phyloP scores from a whole-genome alignment of 2,113 vertebrate genomes.

The Bufo bufo region DNA sequence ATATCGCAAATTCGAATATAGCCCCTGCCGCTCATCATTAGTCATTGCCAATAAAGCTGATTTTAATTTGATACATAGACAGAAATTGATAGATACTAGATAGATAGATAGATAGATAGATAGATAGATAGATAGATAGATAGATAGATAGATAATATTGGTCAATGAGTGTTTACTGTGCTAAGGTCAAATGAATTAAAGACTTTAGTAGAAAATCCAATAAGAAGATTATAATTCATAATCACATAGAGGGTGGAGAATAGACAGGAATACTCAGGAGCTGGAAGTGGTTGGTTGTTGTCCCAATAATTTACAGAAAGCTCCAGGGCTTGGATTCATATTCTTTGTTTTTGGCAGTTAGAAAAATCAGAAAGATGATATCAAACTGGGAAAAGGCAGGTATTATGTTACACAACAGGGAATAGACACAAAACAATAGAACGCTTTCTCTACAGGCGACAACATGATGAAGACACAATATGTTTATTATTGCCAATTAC shows the following conservation, averaged over 20 bases:
- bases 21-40: no score
- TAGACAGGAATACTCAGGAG: background rate
- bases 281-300: background rate
- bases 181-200: slow-evolving; percentile 11
- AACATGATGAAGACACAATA: background rate
- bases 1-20: no score
- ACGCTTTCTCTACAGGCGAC: background rate
- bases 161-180: background rate
- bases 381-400: background rate
- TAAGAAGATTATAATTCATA: slow-evolving; percentile 47
- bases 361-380: slow-evolving; percentile 10
- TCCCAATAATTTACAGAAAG: background rate
- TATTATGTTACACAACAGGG: slow-evolving; percentile 29
- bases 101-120: background rate
- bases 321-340: background rate
- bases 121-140: slow-evolving; percentile 7
- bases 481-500: background rate
- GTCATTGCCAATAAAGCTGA: no score
- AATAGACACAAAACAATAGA: slow-evolving; percentile 12
- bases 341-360: background rate
- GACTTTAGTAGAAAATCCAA: slow-evolving; percentile 15
- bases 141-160: background rate
- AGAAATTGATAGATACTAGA: no score
- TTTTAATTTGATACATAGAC: no score
- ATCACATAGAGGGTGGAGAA: slow-evolving; percentile 8